These are phyloP conservation scores for Apostichopus parvimensis DNA, from an alignment of 35 echinoderm and acorn worm species.

Conservation along the genomic window DNA sequence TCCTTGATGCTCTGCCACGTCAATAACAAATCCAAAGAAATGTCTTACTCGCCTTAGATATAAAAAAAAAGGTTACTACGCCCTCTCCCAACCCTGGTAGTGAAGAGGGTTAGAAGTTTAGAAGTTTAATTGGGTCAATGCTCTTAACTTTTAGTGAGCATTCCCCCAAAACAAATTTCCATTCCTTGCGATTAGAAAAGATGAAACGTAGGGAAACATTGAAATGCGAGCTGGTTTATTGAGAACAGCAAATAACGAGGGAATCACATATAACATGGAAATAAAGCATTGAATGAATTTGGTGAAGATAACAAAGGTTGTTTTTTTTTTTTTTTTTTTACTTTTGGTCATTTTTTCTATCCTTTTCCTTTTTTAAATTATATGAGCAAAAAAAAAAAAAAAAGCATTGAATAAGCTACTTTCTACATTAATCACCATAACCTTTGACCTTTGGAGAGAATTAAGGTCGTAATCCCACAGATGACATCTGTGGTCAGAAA, in stretches of 20 bases:
- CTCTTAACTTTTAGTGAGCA: no score
- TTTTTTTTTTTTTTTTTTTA: conserved; percentile 25
- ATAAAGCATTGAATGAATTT: conserved; percentile 30
- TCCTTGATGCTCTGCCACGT: no score
- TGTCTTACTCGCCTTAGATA: no score
- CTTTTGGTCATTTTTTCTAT: background rate
- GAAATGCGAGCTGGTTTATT: conserved; percentile 35
- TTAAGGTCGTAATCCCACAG: no score
- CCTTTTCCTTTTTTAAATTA: background rate
- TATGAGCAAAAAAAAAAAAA: background rate
- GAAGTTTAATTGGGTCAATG: background rate
- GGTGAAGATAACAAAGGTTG: conserved; percentile 5
- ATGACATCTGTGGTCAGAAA: background rate
- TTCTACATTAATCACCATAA: no score
- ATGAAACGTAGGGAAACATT: background rate
- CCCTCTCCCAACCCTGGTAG: no score
- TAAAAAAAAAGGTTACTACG: no score
- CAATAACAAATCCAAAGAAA: no score
- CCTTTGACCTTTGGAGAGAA: no score
- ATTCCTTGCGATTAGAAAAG: background rate
- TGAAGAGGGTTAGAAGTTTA: no score
- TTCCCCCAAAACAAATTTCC: background rate
- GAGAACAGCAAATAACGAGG: conserved; percentile 2
- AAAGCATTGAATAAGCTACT: background rate
- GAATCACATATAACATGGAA: conserved; percentile 40